Conservation (phyloP, 30 jellyfish, hydroid and myxozoan genomes). For the Catostylus mosaicus region DNA sequence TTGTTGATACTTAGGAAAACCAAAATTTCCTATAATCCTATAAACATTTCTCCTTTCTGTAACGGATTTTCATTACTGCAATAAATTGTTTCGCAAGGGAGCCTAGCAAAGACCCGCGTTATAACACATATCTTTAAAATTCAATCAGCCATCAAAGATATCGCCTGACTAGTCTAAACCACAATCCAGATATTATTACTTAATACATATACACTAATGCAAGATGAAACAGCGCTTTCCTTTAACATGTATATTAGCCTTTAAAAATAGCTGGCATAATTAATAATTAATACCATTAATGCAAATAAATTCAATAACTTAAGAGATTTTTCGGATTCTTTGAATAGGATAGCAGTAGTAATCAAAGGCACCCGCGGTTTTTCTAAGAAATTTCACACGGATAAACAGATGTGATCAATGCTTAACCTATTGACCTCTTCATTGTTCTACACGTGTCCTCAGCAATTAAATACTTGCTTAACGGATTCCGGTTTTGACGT, state of each 20-base stretch:
- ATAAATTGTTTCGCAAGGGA: no score
- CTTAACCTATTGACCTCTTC: constrained; percentile 3
- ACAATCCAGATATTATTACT: neutral
- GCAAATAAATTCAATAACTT: constrained; percentile 13
- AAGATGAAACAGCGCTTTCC: neutral
- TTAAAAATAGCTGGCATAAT: neutral
- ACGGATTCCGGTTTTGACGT: constrained; percentile 26
- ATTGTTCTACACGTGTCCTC: constrained; percentile 1
- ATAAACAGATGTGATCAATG: constrained; percentile 24
- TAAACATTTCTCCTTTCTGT: no score
- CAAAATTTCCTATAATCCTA: no score
- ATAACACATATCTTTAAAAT: neutral
- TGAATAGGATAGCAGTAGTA: constrained; percentile 4
- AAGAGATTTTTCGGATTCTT: constrained; percentile 11
- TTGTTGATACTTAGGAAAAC: no score
- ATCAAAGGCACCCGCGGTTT: constrained; percentile 11
- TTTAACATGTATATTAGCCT: neutral
- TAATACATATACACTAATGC: neutral
- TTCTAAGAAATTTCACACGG: constrained; percentile 6
- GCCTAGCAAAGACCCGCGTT: no score
- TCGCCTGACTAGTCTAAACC: neutral
- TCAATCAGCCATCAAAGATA: neutral
- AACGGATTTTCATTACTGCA: no score
- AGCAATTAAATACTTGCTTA: neutral
- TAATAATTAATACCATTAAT: constrained; percentile 5